Evolutionary conservation across 2,888 invertebrate species (phyloP), one percentile per base, ranked within the genome.

Genomic region (Brenthis ino): DNA sequence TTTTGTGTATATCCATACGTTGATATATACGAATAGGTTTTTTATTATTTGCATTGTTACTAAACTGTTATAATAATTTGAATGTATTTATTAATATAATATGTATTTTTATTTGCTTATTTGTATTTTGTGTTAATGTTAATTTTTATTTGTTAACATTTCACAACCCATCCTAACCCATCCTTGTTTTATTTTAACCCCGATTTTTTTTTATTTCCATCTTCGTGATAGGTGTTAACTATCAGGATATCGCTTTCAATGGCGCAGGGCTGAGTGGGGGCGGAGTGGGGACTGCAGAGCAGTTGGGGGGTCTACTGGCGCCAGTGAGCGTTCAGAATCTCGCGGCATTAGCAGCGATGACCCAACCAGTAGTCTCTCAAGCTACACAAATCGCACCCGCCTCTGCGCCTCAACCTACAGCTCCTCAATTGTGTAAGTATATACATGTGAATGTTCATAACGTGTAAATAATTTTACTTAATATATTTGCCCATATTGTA

Each of bases 271-370:
- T 91, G 79, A 83, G 87, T 78, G 90, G 90, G 57, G 83, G 86
- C 54, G 83, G 84, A n/a, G 82, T 85, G 47, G 74, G 75, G 14
- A 84, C 96, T 80, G 95, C 97, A 91, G 98, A 98, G 88, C 98
- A 98, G 91, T 94, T 98, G 82, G 97, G 98, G 79, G 97, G 98
- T 72, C 93, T 98, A 77, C 82, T 96, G 83, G 95, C 96, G 76
- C 96, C 97, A 67, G 96, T 98, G 91, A 96, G 97, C 80, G 96
- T 98, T 94, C 98, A 98, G 94, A 98, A 98, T 93, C 93, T 98
- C 85, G 97, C 98, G 80, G 97, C 98, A 67, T 93, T 98, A 77
- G 97, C 98, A 67, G 96, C 96, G 60, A 96, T 97, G 94, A 95
- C 96, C 75, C 94, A 94, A 78, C 90, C 94, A n/a, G 92, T 93